Conservation (phyloP, 2,888 invertebrate genomes). For the Hecatera dysodea region DNA sequence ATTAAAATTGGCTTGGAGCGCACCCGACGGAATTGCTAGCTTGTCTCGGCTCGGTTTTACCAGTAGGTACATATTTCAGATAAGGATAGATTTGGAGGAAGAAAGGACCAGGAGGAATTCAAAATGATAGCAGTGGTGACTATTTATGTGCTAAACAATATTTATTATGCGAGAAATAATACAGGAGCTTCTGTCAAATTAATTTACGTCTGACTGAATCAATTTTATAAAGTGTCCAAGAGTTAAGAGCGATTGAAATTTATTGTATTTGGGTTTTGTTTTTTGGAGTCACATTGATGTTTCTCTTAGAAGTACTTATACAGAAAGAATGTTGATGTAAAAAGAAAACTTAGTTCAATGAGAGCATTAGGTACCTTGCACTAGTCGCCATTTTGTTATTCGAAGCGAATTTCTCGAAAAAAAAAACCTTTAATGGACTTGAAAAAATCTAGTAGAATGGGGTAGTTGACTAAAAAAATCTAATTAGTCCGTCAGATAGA, state of each 20-base stretch:
- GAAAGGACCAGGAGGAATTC: too few relatives aligned
- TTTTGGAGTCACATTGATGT: too few relatives aligned
- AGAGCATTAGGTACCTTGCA: conserved; percentile 10
- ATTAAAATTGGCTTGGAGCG: conserved; percentile 15
- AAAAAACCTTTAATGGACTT: conserved; percentile 29
- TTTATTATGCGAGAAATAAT: not conserved
- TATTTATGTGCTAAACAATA: not conserved
- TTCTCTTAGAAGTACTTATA: too few relatives aligned
- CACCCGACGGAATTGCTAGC: conserved; percentile 22
- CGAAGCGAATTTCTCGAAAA: conserved; percentile 27
- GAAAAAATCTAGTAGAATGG: conserved; percentile 55
- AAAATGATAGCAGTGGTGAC: too few relatives aligned
- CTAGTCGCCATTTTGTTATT: conserved; percentile 40
- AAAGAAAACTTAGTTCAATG: not conserved
- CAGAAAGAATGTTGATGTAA: not conserved
- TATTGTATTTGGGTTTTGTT: not conserved
- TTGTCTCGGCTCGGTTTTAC: not conserved
- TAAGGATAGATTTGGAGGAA: not conserved
- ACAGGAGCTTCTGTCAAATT: not conserved
- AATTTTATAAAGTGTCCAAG: not conserved
- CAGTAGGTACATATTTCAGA: not conserved
- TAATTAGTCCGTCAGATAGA: too few relatives aligned
- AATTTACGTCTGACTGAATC: not conserved
- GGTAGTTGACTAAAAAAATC: too few relatives aligned
- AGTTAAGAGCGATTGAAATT: not conserved